A percentile compares a stretch with the other conserved stretches of the same genome.
Evolutionary conservation across 2,113 vertebrate species (phyloP).

Genomic region (Cyanoderma ruficeps): DNA sequence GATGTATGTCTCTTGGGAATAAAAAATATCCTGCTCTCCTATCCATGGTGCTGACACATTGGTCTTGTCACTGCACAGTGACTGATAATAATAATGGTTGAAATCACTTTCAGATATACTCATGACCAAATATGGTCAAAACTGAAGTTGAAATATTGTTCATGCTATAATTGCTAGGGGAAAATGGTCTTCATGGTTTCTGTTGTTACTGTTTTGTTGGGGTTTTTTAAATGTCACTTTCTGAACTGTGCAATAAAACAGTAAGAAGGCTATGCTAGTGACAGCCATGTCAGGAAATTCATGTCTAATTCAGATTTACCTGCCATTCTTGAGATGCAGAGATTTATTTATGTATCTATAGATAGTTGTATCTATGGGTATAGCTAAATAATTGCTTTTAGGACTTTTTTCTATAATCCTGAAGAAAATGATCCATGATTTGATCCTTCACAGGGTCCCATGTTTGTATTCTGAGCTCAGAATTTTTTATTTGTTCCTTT

Average conservation of each 20-base stretch:
- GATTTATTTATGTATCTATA: neutral
- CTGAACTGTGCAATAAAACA: neutral
- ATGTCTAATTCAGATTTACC: neutral
- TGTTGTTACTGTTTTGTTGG: neutral
- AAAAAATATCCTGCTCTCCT: slow-evolving; percentile 53
- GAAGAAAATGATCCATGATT: neutral
- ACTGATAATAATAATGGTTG: slow-evolving; percentile 12
- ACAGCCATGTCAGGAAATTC: neutral
- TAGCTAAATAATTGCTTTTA: neutral
- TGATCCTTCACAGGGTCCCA: neutral
- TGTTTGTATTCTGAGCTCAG: neutral
- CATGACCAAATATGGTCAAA: neutral
- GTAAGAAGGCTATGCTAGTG: neutral
- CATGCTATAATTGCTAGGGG: neutral
- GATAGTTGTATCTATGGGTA: neutral
- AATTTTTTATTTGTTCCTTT: neutral
- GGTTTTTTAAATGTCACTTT: neutral
- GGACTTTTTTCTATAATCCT: neutral
- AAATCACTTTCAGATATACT: slow-evolving; percentile 25
- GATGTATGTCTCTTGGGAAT: slow-evolving; percentile 33
- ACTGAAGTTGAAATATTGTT: neutral
- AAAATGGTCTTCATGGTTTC: neutral
- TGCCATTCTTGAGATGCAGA: neutral
- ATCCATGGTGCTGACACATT: neutral
- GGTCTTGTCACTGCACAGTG: slow-evolving; percentile 23